Evolutionary conservation across 2,888 invertebrate genomes (phyloP).

Genomic region (Portevinia maculata): DNA sequence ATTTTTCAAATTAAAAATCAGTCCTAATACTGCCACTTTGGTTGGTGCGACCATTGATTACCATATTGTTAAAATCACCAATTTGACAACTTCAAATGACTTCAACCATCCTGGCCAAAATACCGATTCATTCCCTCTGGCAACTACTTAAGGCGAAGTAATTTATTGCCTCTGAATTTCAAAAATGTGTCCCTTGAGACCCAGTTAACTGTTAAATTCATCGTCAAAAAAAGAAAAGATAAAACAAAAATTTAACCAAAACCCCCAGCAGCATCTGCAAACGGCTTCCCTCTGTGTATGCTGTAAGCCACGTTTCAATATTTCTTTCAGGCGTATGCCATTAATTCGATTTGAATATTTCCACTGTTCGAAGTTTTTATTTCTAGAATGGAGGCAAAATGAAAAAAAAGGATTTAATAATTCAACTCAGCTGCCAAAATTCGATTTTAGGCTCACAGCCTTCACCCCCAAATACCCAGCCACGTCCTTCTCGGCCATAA

Average conservation of each 20-base stretch:
- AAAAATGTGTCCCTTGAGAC: conserved; percentile 50
- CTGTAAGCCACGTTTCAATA: conserved; percentile 66
- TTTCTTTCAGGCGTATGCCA: conserved; percentile 44
- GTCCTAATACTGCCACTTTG: too few species aligned
- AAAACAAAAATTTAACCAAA: conserved; percentile 14
- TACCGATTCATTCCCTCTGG: conserved; percentile 1
- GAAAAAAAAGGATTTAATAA: conserved; percentile 58
- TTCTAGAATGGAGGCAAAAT: conserved; percentile 14
- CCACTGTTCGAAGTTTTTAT: conserved; percentile 39
- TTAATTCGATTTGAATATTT: conserved; percentile 72
- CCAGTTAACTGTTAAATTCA: conserved; percentile 33
- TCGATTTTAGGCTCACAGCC: conserved; percentile 45
- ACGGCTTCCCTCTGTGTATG: background rate
- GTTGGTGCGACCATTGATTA: too few species aligned
- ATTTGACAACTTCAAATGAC: too few species aligned
- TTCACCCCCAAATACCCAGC: conserved; percentile 6
- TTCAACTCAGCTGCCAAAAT: conserved; percentile 69
- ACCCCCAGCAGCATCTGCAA: conserved; percentile 50
- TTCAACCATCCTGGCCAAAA: background rate
- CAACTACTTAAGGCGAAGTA: conserved; percentile 6
- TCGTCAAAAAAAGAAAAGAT: conserved; percentile 2
- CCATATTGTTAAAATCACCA: too few species aligned
- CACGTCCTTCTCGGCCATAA: conserved; percentile 52
- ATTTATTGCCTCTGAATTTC: conserved; percentile 52
- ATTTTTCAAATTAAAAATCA: too few species aligned